These are phyloP conservation scores for Thecophora atra DNA, from an alignment of 2,888 invertebrate genomes.

Conservation along the genomic window DNA sequence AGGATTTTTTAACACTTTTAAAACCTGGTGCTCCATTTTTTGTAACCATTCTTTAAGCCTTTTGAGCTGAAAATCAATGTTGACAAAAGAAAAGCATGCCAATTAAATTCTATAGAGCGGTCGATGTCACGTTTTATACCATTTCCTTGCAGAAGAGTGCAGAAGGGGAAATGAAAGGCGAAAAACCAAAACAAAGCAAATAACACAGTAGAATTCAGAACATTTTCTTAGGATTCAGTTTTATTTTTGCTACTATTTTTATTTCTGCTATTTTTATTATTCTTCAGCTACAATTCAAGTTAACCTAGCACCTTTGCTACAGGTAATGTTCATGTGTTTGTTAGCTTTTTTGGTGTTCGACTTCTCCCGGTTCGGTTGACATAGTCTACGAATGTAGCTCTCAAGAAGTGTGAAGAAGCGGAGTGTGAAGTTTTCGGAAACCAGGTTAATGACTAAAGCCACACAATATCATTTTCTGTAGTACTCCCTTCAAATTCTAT, in stretches of 20 bases:
- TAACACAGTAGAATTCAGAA: background rate
- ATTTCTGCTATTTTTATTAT: background rate
- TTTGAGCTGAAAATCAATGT: background rate
- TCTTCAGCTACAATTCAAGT: background rate
- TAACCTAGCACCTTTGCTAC: background rate
- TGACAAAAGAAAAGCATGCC: slow-evolving; percentile 6
- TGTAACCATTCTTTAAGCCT: too few species aligned
- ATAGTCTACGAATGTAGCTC: background rate
- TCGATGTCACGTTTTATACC: slow-evolving; percentile 5
- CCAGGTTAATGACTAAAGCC: slow-evolving; percentile 18
- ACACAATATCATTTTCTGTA: background rate
- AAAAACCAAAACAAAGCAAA: background rate
- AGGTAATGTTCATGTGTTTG: background rate
- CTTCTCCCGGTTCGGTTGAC: slow-evolving; percentile 3
- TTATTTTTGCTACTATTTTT: slow-evolving; percentile 1
- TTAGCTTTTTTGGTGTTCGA: too few species aligned
- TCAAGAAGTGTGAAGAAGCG: background rate
- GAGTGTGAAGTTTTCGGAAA: background rate
- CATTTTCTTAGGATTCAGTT: background rate
- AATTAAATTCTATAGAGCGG: slow-evolving; percentile 21
- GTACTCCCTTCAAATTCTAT: too few species aligned
- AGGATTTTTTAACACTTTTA: too few species aligned
- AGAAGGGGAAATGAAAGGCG: background rate
- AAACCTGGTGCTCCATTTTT: too few species aligned
- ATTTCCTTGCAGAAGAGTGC: background rate